phyloP scores from a whole-genome alignment of 2,797 vertebrate species.

The Thamnophis elegans region DNA sequence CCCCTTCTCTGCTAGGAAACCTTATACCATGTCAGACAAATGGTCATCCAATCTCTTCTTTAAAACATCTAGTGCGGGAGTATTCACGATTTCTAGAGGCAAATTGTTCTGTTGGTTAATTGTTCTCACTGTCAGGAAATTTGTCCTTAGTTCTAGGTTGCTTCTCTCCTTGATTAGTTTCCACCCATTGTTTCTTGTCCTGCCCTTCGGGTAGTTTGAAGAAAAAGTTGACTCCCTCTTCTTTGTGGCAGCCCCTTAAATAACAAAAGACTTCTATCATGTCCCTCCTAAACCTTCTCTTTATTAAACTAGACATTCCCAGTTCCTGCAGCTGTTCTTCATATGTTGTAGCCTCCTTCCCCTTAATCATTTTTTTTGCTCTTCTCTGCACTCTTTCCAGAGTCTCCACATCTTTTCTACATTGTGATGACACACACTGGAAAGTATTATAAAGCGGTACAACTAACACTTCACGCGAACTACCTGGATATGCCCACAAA shows the following conservation, averaged over 20 bases:
- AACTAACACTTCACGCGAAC: background rate
- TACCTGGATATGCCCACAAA: background rate
- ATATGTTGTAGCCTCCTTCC: background rate
- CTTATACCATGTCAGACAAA: background rate
- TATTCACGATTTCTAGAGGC: background rate
- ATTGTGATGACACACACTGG: background rate
- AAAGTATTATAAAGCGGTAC: background rate
- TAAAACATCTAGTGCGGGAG: background rate
- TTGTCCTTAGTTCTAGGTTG: background rate
- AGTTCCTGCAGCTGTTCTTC: background rate
- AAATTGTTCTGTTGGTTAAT: background rate
- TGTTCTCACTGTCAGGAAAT: background rate
- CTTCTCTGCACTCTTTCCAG: background rate
- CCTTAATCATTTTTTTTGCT: background rate
- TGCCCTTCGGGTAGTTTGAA: background rate
- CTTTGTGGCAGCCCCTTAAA: background rate
- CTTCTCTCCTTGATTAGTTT: background rate
- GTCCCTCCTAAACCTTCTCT: background rate
- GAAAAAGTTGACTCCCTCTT: background rate
- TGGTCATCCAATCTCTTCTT: background rate
- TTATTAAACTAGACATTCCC: background rate
- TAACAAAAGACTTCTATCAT: background rate
- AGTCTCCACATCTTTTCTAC: background rate
- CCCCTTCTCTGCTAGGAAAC: background rate
- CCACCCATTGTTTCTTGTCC: background rate